These are phyloP conservation scores for Jacana jacana DNA, from an alignment of 2,113 vertebrate species.

Conservation along the genomic window DNA sequence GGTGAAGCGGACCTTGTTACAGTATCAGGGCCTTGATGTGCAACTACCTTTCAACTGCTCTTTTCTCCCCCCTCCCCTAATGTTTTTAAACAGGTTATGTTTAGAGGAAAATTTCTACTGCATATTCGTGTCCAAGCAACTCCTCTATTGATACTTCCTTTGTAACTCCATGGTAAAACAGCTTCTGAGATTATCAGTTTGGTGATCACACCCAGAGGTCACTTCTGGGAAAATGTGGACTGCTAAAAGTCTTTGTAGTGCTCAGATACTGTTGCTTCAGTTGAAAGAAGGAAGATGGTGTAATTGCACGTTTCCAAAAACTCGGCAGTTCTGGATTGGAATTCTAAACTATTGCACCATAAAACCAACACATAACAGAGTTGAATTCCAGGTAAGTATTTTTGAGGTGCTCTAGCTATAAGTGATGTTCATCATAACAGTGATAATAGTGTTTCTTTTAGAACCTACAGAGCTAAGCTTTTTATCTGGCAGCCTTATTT, in stretches of 20 bases:
- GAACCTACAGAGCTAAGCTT: not conserved
- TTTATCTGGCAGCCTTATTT: not conserved
- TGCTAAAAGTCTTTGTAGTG: not conserved
- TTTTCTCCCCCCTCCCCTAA: accelerated
- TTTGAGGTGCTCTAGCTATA: not conserved
- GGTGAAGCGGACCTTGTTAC: not conserved
- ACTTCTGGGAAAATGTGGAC: constrained; percentile 46
- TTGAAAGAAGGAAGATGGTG: not conserved
- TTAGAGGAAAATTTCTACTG: not conserved
- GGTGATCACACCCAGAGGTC: not conserved
- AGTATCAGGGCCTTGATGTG: not conserved
- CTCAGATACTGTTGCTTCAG: not conserved
- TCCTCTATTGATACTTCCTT: not conserved
- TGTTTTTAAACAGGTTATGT: not conserved
- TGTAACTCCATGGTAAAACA: not conserved
- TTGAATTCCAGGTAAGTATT: constrained; percentile 10
- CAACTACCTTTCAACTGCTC: not conserved
- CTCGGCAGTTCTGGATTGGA: not conserved
- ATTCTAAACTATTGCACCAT: not conserved
- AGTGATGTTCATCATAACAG: not conserved
- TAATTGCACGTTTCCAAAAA: not conserved
- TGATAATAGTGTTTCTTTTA: not conserved
- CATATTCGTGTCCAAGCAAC: not conserved
- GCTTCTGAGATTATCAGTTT: not conserved
- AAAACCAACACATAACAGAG: not conserved